These are phyloP conservation scores for Euphonia xanthogaster DNA, from an alignment of 2,797 vertebrate genomes.

Conservation along the genomic window DNA sequence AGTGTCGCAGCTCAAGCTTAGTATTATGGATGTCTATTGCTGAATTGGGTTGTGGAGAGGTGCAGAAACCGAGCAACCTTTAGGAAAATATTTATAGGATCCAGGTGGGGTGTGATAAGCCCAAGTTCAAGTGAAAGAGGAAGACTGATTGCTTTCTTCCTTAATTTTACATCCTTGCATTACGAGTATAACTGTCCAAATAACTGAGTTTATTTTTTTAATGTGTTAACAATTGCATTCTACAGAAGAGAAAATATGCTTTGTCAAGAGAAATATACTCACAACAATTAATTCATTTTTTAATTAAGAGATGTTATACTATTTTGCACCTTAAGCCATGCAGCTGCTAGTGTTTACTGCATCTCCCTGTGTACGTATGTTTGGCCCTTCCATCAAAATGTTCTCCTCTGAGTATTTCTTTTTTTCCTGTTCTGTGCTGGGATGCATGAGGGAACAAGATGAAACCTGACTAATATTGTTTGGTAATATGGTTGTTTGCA, in stretches of 20 bases:
- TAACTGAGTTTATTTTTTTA: not conserved
- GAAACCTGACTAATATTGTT: constrained; percentile 59
- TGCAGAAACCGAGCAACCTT: not conserved
- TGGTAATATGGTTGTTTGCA: constrained; percentile 39
- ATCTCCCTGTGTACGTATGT: not conserved
- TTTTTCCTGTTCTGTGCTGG: not conserved
- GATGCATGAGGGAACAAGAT: constrained; percentile 9
- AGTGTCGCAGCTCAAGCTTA: not conserved
- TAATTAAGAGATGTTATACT: constrained; percentile 47
- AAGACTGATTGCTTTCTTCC: not conserved
- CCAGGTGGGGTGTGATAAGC: not conserved
- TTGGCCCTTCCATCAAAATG: constrained; percentile 23
- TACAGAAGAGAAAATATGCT: not conserved
- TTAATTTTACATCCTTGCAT: not conserved
- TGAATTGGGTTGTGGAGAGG: not conserved
- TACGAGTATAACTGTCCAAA: not conserved
- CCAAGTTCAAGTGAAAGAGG: not conserved
- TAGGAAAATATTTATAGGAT: constrained; percentile 35
- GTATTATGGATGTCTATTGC: not conserved
- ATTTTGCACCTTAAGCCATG: constrained; percentile 37
- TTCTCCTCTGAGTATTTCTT: not conserved
- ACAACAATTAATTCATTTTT: constrained; percentile 54
- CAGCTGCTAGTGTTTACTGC: constrained; percentile 54
- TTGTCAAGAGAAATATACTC: not conserved
- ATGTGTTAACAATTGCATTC: not conserved